Conservation (phyloP, 1,140 invertebrate genomes). For the Zaprionus inermis region DNA sequence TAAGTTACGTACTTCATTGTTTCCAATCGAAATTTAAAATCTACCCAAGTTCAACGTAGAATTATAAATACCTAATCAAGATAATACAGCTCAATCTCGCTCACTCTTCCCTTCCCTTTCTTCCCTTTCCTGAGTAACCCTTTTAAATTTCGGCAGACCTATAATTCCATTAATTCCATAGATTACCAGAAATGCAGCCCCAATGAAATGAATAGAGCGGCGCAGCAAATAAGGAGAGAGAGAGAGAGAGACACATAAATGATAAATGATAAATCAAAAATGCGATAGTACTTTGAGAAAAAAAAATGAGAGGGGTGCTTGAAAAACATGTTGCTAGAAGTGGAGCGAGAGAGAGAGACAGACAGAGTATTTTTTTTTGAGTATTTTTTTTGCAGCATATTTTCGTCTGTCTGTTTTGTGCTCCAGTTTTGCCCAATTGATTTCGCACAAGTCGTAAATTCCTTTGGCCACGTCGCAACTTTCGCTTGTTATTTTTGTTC, state of each 20-base stretch:
- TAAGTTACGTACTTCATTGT: too few species aligned
- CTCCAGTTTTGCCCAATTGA: slow-evolving; percentile 73
- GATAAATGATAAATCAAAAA: slow-evolving; percentile 65
- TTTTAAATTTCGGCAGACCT: slow-evolving; percentile 24
- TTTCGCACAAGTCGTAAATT: slow-evolving; percentile 78
- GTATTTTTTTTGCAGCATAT: not conserved
- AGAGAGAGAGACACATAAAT: slow-evolving; percentile 1
- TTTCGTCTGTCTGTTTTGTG: slow-evolving; percentile 34
- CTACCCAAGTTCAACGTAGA: not conserved
- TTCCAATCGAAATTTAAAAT: too few species aligned
- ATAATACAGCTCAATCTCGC: too few species aligned
- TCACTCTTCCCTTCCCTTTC: not conserved
- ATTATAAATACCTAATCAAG: not conserved
- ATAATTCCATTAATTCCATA: slow-evolving; percentile 58
- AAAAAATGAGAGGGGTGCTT: slow-evolving; percentile 32
- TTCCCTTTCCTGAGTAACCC: not conserved
- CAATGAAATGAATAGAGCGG: slow-evolving; percentile 31
- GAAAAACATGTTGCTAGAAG: not conserved
- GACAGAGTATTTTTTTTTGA: not conserved
- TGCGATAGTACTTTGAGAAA: slow-evolving; percentile 11
- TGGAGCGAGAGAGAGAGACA: not conserved
- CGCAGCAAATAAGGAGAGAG: not conserved
- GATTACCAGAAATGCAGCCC: slow-evolving; percentile 41
- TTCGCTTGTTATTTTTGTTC: slow-evolving; percentile 61
- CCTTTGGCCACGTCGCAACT: slow-evolving; percentile 61